Evolutionary conservation across 2,113 vertebrate genomes (phyloP).

Genomic region (Gymnorhina tibicen): DNA sequence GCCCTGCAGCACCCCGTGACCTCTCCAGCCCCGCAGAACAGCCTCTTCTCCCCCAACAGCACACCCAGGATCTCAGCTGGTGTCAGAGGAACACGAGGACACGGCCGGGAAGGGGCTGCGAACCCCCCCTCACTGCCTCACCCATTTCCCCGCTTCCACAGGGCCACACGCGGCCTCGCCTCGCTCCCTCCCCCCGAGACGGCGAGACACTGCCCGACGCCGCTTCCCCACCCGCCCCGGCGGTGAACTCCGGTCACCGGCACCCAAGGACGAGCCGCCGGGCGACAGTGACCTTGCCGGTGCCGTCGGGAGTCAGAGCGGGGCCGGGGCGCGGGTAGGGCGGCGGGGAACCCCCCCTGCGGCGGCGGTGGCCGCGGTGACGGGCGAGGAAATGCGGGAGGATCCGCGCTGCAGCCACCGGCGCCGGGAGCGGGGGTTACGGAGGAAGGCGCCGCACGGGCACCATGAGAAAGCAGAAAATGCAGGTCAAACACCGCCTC

Average conservation of each 20-base stretch:
- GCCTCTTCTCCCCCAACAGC: rapidly evolving
- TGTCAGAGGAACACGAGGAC: not conserved
- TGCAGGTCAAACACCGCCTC: conserved; percentile 70
- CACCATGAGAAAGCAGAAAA: conserved; percentile 82
- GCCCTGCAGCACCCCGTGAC: not conserved
- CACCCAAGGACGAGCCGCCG: conserved; percentile 37
- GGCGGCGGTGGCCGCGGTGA: not conserved
- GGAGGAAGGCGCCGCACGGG: conserved; percentile 56
- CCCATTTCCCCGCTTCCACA: not conserved
- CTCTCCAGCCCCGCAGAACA: not conserved
- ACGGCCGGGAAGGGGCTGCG: not conserved
- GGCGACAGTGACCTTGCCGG: conserved; percentile 65
- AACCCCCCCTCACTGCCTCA: not conserved
- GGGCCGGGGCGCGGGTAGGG: not conserved
- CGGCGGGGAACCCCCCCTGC: not conserved
- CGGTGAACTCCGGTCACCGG: conserved; percentile 5
- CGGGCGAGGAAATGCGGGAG: not conserved
- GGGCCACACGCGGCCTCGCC: not conserved
- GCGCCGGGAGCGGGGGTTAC: conserved; percentile 23
- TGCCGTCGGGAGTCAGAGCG: not conserved
- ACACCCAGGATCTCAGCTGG: not conserved
- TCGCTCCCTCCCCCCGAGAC: not conserved
- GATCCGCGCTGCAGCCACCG: conserved; percentile 28
- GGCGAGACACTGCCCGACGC: not conserved
- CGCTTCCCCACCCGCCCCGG: not conserved